Evolutionary conservation across 1,140 invertebrate genomes (phyloP).

Genomic region (Pomacea maculata): DNA sequence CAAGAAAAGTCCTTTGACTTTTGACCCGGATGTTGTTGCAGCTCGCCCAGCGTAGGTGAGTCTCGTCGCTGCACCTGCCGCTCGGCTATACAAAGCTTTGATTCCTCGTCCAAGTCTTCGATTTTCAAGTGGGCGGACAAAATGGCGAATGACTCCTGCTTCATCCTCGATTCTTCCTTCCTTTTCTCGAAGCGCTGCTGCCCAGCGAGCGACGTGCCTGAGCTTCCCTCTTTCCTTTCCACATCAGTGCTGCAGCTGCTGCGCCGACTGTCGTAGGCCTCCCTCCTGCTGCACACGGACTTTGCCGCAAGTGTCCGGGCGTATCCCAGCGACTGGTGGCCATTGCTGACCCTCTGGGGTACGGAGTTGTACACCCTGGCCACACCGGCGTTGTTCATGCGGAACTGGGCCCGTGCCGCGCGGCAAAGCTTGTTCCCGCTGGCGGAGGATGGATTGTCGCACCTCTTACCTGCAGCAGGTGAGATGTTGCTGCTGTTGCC

Average conservation of each 20-base stretch:
- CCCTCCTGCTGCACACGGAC: neutral
- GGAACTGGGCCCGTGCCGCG: slow-evolving; percentile 8
- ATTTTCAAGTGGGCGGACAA: slow-evolving; percentile 5
- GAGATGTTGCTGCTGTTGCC: neutral
- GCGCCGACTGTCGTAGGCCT: neutral
- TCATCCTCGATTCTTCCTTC: slow-evolving; percentile 6
- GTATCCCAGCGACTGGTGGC: slow-evolving; percentile 2
- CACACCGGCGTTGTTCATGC: neutral
- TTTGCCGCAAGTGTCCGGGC: neutral
- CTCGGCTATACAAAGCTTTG: too few species aligned
- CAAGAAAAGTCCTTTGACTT: neutral
- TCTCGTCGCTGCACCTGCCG: too few species aligned
- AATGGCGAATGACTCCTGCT: slow-evolving; percentile 12
- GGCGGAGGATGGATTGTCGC: neutral
- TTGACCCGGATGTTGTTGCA: neutral
- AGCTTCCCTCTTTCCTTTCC: neutral
- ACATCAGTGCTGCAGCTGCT: neutral
- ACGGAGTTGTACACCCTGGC: slow-evolving; percentile 16
- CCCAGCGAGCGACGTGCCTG: neutral
- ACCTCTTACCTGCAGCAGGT: neutral
- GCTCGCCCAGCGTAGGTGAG: too few species aligned
- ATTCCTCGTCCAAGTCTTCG: too few species aligned
- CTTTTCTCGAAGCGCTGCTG: slow-evolving; percentile 1
- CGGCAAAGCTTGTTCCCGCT: neutral
- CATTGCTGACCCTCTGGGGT: slow-evolving; percentile 6